Conservation (phyloP, 35 echinoderm and acorn worm genomes). For the Apostichopus californicus region DNA sequence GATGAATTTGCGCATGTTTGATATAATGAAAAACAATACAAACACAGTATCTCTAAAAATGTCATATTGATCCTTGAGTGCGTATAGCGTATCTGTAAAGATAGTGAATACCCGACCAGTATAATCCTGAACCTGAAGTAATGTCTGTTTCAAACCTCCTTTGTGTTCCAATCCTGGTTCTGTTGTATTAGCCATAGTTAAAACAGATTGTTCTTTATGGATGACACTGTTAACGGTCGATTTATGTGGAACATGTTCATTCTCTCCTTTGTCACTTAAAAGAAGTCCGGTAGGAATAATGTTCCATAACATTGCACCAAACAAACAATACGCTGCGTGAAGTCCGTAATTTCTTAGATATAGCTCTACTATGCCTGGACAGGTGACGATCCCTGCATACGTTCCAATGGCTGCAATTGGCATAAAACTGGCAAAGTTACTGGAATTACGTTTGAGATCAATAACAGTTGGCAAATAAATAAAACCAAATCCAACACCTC, state of each 20-base stretch:
- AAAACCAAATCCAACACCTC: not conserved
- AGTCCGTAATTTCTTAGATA: not conserved
- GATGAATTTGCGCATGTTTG: not conserved
- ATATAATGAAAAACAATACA: not conserved
- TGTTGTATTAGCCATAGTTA: too few relatives aligned
- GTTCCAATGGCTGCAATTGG: not conserved
- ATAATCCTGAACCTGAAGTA: too few relatives aligned
- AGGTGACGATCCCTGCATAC: not conserved
- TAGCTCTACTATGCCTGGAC: not conserved
- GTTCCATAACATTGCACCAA: not conserved
- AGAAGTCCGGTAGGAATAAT: not conserved
- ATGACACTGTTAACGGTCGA: too few relatives aligned
- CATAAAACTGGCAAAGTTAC: conserved; percentile 12
- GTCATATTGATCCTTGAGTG: not conserved
- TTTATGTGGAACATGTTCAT: too few relatives aligned
- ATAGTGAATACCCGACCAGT: not conserved
- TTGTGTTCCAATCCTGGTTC: too few relatives aligned
- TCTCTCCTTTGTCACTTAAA: too few relatives aligned
- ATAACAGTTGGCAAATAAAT: conserved; percentile 1
- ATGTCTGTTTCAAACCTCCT: too few relatives aligned
- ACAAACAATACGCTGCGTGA: not conserved
- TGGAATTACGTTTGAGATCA: not conserved
- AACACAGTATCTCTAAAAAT: not conserved
- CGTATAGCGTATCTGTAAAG: not conserved
- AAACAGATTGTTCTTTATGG: too few relatives aligned